These are phyloP conservation scores for Recurvirostra avosetta DNA, from an alignment of 2,113 vertebrate genomes.

Conservation along the genomic window DNA sequence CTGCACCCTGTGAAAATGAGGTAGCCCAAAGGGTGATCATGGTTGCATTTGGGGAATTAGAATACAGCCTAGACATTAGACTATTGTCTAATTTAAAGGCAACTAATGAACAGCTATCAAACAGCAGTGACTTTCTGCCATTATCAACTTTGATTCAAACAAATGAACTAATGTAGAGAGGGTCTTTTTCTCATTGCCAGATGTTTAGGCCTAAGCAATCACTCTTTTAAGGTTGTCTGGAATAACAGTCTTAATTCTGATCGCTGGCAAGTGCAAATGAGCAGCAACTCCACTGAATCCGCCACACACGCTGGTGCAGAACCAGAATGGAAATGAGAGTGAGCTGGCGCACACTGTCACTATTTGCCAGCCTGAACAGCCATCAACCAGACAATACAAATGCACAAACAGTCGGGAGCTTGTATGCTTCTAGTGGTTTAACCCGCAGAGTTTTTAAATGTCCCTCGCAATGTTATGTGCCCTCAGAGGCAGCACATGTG, in stretches of 20 bases:
- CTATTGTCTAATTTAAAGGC: not conserved
- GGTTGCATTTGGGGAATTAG: not conserved
- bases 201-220: not conserved
- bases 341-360: not conserved
- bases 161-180: not conserved
- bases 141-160: not conserved
- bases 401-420: not conserved
- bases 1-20: not conserved
- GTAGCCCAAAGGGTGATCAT: accelerated
- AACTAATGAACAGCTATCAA: not conserved
- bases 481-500: not conserved
- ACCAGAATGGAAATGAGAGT: not conserved
- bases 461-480: not conserved
- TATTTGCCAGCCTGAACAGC: not conserved
- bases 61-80: not conserved
- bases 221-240: not conserved
- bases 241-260: not conserved
- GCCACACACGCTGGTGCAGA: not conserved
- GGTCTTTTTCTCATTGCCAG: not conserved
- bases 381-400: not conserved
- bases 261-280: not conserved
- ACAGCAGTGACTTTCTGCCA: not conserved
- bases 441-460: not conserved
- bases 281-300: not conserved
- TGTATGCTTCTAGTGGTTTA: not conserved